phyloP scores from a whole-genome alignment of 2,888 invertebrate genomes.

The Monochamus alternatus region DNA sequence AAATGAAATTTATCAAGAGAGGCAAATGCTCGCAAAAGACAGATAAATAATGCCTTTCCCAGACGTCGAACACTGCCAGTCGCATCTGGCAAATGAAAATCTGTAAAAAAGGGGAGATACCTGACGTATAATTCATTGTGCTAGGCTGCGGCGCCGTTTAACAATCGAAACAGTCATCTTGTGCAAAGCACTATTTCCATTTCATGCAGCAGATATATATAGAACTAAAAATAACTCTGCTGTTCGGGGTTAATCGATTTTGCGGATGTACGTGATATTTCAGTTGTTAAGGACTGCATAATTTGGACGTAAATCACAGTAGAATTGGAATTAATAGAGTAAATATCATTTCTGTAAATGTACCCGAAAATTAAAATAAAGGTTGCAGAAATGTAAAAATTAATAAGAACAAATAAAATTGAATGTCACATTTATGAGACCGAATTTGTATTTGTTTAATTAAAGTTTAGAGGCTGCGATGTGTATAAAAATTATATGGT shows the following conservation, averaged over 20 bases:
- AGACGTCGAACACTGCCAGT: background rate
- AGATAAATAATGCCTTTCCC: slow-evolving; percentile 13
- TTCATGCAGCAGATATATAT: slow-evolving; percentile 8
- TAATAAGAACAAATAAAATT: too few relatives aligned
- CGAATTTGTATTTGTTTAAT: too few relatives aligned
- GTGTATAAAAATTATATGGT: too few relatives aligned
- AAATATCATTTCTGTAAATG: too few relatives aligned
- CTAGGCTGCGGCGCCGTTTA: background rate
- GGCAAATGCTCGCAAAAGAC: background rate
- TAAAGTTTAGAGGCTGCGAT: too few relatives aligned
- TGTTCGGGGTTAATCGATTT: slow-evolving; percentile 19
- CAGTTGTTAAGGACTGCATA: background rate
- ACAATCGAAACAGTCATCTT: slow-evolving; percentile 24
- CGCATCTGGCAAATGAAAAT: slow-evolving; percentile 3
- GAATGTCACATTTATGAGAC: too few relatives aligned
- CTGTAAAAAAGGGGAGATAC: slow-evolving; percentile 6
- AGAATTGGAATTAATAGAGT: too few relatives aligned
- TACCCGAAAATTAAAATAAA: too few relatives aligned
- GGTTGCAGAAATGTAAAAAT: too few relatives aligned
- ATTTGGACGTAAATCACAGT: background rate
- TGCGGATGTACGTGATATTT: background rate
- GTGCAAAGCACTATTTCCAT: slow-evolving; percentile 28
- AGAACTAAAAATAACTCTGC: slow-evolving; percentile 16
- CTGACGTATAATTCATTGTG: background rate
- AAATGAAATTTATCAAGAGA: slow-evolving; percentile 11